Conservation (phyloP, 2,888 invertebrate species). For the Microctonus hyperodae region DNA sequence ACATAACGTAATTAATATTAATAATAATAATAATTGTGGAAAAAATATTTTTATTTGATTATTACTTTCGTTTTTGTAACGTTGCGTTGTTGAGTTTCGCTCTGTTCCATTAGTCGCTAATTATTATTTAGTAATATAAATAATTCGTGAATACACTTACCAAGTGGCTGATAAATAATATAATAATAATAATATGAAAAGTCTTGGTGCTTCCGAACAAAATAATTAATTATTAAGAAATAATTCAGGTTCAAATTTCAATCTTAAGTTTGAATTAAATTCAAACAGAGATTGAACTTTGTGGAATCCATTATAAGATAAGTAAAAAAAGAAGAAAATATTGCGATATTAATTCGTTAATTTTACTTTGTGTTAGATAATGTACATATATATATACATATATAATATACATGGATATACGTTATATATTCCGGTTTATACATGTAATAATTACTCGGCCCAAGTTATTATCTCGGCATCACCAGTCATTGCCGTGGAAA, state of each 20-base stretch:
- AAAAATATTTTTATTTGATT: neutral
- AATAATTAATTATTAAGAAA: neutral
- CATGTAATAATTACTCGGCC: neutral
- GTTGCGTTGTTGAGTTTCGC: conserved; percentile 10
- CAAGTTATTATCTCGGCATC: conserved; percentile 11
- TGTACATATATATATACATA: conserved; percentile 2
- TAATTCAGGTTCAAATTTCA: neutral
- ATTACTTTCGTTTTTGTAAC: neutral
- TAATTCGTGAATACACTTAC: conserved; percentile 23
- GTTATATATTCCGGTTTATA: too few relatives aligned
- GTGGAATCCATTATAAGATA: neutral
- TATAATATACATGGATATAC: too few relatives aligned
- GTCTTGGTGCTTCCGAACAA: conserved; percentile 1
- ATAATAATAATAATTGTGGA: neutral
- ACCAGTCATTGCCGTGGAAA: conserved; percentile 21
- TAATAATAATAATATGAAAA: neutral
- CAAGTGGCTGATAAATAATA: conserved; percentile 16
- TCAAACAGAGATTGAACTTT: neutral
- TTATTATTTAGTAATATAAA: conserved; percentile 33
- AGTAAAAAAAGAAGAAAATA: neutral
- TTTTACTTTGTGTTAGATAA: neutral
- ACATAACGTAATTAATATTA: conserved; percentile 46
- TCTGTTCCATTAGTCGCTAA: conserved; percentile 41
- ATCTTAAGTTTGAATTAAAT: neutral
- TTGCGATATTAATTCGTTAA: neutral